Base-by-base conservation (phyloP, 2,797 vertebrate species). In the Meda fulgida region DNA sequence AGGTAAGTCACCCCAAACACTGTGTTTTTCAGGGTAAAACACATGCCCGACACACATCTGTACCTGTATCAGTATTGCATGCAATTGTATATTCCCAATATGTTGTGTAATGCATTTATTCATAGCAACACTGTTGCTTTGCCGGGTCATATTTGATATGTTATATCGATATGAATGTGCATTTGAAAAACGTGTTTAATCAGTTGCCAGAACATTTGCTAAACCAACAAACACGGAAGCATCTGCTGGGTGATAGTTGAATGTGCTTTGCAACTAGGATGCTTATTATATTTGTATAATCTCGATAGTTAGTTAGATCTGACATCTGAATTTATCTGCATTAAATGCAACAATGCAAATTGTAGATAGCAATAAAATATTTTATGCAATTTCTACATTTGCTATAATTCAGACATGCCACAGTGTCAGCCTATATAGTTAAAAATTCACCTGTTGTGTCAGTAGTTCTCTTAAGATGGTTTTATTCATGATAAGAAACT, bases 1-100 rank as follows among this genome's bases (percentile, higher is more conserved):
- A 98, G 98, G 98, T 99, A 96, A 92, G 91, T 76, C 71, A 82
- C 65, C 4, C 16, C 23, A 29, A 19, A n/a, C 23, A 38, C 29
- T 38, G 18, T 48, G 16, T 7, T 4, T 43, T 3, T 23, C 14
- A 48, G 18, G 43, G 10, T 51, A 14, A 75, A 55, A 8, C 55
- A 11, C 6, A 83, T n/a, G 34, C 34, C 31, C 34, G 23, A 9
- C 36, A 16, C 78, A 67, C 63, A 86, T 75, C 63, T 81, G 40
- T 55, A 29, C 29, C 31, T 67, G 34, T 67, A 21, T 80, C 72
- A 31, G 60, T 58, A n/a, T 66, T 60, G 71, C 13, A 63, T 48
- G 53, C 29, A 34, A 34, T 26, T 36, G 40, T 55, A 40, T 81
- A 67, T 87, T 78, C 31, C 29, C 29, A 65, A 66, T 83, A 46